Evolutionary conservation across 2,797 vertebrate genomes (phyloP), one percentile per base, ranked within the genome.

Genomic region (Schizothorax lantsangensis): DNA sequence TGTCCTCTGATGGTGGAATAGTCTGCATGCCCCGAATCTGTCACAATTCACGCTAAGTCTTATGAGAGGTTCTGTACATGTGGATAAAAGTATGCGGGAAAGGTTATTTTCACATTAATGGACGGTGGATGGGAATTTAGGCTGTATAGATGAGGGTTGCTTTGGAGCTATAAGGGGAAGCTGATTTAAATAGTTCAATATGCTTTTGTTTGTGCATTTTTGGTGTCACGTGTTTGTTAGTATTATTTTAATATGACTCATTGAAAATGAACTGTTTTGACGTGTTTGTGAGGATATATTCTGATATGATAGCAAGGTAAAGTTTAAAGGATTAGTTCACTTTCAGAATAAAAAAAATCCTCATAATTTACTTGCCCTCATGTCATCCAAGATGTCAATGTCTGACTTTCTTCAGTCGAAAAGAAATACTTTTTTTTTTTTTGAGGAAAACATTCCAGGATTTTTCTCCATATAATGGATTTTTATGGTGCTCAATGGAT

Each of bases 11-110:
- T 52, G 74, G 75, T 62, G 43, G 66, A 38, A 33, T 59, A 73
- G 59, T 88, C 83, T 75, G 84, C 80, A 88, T 86, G 62, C 26
- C 62, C 64, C 45, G 17, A 21, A n/a, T 81, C 79, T 69, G 52
- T 64, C 47, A 2, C 33, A 43, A n/a, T 68, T 83, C 49, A 45
- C 30, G 12, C 12, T 19, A 26, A 83, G 43, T 80, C 14, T 77
- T 74, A 36, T 36, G 14, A 40, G 69, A 75, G 62, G 7, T 81
- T 30, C 57, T 81, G 64, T 69, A 57, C 33, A 59, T 57, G 30
- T 68, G 62, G 45, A 38, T 15, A 36, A 40, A 8, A 54, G 15
- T 10, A 49, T 62, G 73, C 9, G 7, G 17, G 64, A 45, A 8
- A 36, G 30, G 19, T 23, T 21, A 26, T 38, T 49, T 33, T 57